These are phyloP conservation scores for Cynoglossus semilaevis DNA, from an alignment of 2,113 vertebrate genomes.

Conservation along the genomic window DNA sequence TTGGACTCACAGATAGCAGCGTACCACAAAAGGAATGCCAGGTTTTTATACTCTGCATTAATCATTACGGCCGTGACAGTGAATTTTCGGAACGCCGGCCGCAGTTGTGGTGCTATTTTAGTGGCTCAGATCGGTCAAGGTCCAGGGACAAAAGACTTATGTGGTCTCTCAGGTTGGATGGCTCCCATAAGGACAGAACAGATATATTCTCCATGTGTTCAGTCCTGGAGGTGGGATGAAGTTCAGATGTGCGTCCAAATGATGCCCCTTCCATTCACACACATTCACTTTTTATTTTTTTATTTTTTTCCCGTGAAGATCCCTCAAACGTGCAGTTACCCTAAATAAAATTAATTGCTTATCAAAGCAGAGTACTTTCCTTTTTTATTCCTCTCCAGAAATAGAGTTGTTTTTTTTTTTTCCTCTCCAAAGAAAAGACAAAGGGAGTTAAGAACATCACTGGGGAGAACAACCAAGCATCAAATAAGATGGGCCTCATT, in stretches of 20 bases:
- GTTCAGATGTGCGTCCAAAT: slow-evolving; percentile 6
- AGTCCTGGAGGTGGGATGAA: neutral
- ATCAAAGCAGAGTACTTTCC: neutral
- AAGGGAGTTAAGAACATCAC: neutral
- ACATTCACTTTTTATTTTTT: too few relatives aligned
- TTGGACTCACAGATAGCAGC: neutral
- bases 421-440: neutral
- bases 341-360: too few relatives aligned
- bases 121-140: neutral
- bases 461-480: neutral
- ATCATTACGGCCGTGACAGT: neutral
- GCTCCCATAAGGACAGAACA: slow-evolving; percentile 1
- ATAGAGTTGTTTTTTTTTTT: too few relatives aligned
- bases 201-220: slow-evolving; percentile 11
- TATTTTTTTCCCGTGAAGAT: neutral
- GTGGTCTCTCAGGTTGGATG: neutral
- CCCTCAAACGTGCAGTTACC: neutral
- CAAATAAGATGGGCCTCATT: slow-evolving; percentile 14
- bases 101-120: slow-evolving; percentile 2
- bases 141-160: neutral
- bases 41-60: neutral
- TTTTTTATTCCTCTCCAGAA: neutral
- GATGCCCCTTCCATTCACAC: neutral
- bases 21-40: neutral
- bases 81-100: neutral